phyloP scores from a whole-genome alignment of 2,113 vertebrate species.

The Oenanthe melanoleuca region DNA sequence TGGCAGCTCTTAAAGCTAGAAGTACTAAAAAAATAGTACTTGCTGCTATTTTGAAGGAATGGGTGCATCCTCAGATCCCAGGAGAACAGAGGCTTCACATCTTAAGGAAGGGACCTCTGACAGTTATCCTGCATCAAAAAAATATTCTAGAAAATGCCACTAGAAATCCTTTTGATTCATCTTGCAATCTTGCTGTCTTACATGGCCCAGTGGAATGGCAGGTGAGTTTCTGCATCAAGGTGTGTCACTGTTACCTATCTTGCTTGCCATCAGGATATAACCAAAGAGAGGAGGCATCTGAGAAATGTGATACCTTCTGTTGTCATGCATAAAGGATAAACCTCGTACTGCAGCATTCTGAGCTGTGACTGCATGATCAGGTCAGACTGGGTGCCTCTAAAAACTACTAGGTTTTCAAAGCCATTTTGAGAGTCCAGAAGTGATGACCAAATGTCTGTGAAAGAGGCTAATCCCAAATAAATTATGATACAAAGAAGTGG shows the following conservation, averaged over 20 bases:
- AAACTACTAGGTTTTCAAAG: too few relatives aligned
- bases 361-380: not conserved
- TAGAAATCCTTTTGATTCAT: not conserved
- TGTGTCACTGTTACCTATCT: not conserved
- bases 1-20: not conserved
- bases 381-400: not conserved
- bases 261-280: not conserved
- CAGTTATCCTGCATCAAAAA: not conserved
- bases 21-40: not conserved
- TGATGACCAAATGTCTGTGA: not conserved
- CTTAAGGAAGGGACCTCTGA: not conserved
- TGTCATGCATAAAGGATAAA: not conserved
- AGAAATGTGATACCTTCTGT: not conserved
- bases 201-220: accelerated
- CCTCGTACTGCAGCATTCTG: not conserved
- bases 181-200: accelerated
- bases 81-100: not conserved
- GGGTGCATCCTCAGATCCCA: not conserved
- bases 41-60: not conserved
- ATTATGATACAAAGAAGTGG: not conserved
- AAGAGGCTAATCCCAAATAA: not conserved
- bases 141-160: not conserved
- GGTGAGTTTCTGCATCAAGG: accelerated
- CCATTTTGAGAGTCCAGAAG: not conserved
- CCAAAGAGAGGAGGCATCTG: not conserved